A percentile compares a stretch with the other conserved stretches of the same genome.
phyloP scores from a whole-genome alignment of 2,888 invertebrate genomes.

The Cotesia congregata region DNA sequence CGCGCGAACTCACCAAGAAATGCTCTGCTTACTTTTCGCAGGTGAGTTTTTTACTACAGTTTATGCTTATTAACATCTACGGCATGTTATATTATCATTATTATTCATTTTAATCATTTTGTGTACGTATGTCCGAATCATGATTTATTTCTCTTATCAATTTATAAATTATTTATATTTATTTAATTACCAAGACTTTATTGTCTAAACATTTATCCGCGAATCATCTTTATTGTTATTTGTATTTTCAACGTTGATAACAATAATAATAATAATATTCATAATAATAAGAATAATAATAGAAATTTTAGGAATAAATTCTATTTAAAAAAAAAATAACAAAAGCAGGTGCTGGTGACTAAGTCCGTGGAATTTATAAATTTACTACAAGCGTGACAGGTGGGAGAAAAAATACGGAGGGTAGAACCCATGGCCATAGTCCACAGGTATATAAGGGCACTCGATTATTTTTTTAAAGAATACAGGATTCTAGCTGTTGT shows the following conservation, averaged over 20 bases:
- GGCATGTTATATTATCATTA: not conserved
- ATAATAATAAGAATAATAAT: not conserved
- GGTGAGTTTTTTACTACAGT: constrained; percentile 56
- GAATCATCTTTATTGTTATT: not conserved
- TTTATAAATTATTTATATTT: not conserved
- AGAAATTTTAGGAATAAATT: not conserved
- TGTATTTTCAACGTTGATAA: not conserved
- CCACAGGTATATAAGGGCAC: not conserved
- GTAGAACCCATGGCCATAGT: not conserved
- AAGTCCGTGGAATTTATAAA: not conserved
- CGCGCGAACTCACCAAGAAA: constrained; percentile 51
- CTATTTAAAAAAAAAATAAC: not conserved
- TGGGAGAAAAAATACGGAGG: constrained; percentile 8
- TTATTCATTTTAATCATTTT: constrained; percentile 11
- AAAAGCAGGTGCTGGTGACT: constrained; percentile 8
- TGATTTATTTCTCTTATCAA: constrained; percentile 21
- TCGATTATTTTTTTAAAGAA: not conserved
- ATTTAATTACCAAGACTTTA: not conserved
- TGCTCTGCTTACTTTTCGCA: constrained; percentile 60
- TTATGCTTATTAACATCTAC: constrained; percentile 23
- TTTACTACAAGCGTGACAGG: constrained; percentile 11
- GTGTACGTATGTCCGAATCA: constrained; percentile 27
- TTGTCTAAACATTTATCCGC: not conserved
- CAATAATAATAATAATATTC: not conserved
- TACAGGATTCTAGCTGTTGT: not conserved